Evolutionary conservation across 2,888 invertebrate species (phyloP).

Genomic region (Trissolcus japonicus): DNA sequence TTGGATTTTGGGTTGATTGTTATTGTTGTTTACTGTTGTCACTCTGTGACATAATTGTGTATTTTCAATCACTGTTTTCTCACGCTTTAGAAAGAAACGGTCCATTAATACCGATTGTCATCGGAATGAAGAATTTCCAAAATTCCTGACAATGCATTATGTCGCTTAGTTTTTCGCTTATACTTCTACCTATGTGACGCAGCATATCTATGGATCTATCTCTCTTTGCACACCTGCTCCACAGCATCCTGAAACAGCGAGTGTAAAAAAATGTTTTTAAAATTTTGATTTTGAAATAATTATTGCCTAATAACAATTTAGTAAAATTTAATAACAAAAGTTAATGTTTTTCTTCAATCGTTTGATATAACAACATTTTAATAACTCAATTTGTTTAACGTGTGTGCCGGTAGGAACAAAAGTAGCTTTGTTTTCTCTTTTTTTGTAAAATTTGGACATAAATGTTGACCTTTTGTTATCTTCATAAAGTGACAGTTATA

Average conservation of each 20-base stretch:
- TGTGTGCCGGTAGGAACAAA: no score
- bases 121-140: conserved; percentile 48
- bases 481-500: no score
- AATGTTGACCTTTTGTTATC: no score
- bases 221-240: conserved; percentile 65
- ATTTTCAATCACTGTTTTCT: conserved; percentile 64
- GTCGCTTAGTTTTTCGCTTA: conserved; percentile 45
- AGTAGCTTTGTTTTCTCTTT: no score
- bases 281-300: no score
- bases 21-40: no score
- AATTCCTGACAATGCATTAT: conserved; percentile 58
- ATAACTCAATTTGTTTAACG: no score
- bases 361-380: not conserved
- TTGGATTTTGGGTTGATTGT: no score
- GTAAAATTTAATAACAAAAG: no score
- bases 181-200: conserved; percentile 33
- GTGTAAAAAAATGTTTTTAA: not conserved
- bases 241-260: conserved; percentile 54
- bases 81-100: conserved; percentile 70
- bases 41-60: no score
- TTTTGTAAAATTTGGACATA: no score
- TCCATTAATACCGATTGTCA: conserved; percentile 61
- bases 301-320: no score
- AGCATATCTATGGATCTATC: conserved; percentile 65
- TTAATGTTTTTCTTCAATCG: not conserved